Evolutionary conservation across 2,797 vertebrate species (phyloP).

Genomic region (Gymnoscopelus braueri): DNA sequence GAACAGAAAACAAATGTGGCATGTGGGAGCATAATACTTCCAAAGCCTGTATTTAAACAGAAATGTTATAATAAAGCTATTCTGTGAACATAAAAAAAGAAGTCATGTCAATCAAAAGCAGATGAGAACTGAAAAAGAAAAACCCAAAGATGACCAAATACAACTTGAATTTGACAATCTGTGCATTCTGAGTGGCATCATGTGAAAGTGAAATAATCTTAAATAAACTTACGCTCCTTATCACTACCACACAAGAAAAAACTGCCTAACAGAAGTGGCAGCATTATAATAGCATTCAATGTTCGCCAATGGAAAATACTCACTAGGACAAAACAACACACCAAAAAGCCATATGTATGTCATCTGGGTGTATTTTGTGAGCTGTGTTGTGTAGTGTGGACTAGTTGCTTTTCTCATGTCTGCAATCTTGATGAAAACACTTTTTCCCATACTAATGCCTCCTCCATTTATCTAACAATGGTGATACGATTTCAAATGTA

Average conservation of each 20-base stretch:
- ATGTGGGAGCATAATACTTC: conserved; percentile 12
- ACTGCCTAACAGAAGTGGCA: conserved; percentile 37
- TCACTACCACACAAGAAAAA: conserved; percentile 35
- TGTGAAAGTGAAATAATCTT: conserved; percentile 42
- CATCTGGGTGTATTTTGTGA: conserved; percentile 26
- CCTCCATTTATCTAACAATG: conserved; percentile 25
- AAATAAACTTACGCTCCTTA: conserved; percentile 39
- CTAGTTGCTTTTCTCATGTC: conserved; percentile 9
- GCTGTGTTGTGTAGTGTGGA: conserved; percentile 1
- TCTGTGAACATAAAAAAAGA: conserved; percentile 17
- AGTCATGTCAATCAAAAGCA: conserved; percentile 19
- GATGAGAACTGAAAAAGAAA: neutral
- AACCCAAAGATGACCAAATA: conserved; percentile 20
- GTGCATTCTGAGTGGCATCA: conserved; percentile 45
- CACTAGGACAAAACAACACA: conserved; percentile 48
- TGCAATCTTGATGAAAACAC: conserved; percentile 1
- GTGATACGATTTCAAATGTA: conserved; percentile 15
- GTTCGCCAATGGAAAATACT: conserved; percentile 43
- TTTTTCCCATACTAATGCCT: conserved; percentile 12
- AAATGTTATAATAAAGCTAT: conserved; percentile 21
- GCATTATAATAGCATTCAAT: conserved; percentile 32
- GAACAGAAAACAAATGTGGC: conserved; percentile 11
- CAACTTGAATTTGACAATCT: conserved; percentile 59
- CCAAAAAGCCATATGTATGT: conserved; percentile 32
- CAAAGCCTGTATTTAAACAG: conserved; percentile 15